These are phyloP conservation scores for Manacus vitellinus DNA, from an alignment of 2,113 vertebrate species.

Conservation along the genomic window DNA sequence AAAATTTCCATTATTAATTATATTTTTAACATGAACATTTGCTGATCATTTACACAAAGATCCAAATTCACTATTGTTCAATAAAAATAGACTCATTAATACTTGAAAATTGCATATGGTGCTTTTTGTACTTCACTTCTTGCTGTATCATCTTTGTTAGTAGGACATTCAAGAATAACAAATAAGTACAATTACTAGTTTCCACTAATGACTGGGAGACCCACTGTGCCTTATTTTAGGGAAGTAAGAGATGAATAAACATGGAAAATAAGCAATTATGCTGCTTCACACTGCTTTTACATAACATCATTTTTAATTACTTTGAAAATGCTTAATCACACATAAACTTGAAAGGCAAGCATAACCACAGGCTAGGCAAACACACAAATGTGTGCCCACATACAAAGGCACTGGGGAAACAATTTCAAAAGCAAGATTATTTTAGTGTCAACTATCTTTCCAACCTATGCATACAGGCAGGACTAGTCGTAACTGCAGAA, in stretches of 20 bases:
- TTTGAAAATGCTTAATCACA: background rate
- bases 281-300: background rate
- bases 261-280: background rate
- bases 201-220: background rate
- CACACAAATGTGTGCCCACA: background rate
- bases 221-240: background rate
- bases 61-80: background rate
- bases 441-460: background rate
- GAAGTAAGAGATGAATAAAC: background rate
- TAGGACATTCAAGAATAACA: background rate
- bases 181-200: background rate
- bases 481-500: background rate
- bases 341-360: background rate
- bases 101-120: background rate
- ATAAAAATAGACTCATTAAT: background rate
- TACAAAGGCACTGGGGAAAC: background rate
- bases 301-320: background rate
- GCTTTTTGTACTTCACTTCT: background rate
- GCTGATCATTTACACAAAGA: accelerated
- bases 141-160: background rate
- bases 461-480: background rate
- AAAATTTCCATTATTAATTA: background rate
- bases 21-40: background rate
- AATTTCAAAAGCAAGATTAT: background rate
- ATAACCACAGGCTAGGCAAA: background rate